These are phyloP conservation scores for Oreochromis aureus DNA, from an alignment of 2,113 vertebrate genomes.

Conservation along the genomic window DNA sequence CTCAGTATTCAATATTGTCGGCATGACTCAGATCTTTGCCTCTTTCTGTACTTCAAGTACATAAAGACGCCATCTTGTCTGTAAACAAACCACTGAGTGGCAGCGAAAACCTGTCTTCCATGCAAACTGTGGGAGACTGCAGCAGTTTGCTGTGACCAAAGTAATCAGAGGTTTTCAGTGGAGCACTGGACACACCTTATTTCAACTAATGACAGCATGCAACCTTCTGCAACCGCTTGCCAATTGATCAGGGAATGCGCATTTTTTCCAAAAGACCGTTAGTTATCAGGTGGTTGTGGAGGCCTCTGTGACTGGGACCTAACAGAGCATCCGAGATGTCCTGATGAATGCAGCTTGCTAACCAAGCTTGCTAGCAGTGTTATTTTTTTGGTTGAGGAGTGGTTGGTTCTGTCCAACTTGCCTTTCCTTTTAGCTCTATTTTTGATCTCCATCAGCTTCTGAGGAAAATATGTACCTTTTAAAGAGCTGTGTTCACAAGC, in stretches of 20 bases:
- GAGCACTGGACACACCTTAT: neutral
- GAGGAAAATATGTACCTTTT: neutral
- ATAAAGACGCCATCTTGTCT: neutral
- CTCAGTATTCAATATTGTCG: no score
- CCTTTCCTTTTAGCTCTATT: neutral
- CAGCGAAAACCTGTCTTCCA: neutral
- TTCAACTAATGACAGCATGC: neutral
- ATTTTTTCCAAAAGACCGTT: neutral
- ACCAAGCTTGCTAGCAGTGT: neutral
- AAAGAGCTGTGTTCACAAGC: neutral
- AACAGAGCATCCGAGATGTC: neutral
- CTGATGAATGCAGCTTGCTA: neutral
- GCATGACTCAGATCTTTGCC: neutral
- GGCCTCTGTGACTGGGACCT: neutral
- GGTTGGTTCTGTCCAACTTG: neutral
- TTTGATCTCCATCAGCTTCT: neutral
- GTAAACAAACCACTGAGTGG: neutral
- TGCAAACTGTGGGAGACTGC: neutral
- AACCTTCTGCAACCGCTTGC: neutral
- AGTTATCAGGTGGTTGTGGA: neutral
- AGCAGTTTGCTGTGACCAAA: neutral
- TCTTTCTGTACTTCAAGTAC: neutral
- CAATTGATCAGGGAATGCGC: neutral
- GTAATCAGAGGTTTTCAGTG: neutral
- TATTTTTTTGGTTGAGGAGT: neutral